Percentiles rank a stretch among this genome's conserved stretches.
These are phyloP conservation scores for Leuciscus idus DNA, from an alignment of 2,113 vertebrate genomes.

Conservation along the genomic window DNA sequence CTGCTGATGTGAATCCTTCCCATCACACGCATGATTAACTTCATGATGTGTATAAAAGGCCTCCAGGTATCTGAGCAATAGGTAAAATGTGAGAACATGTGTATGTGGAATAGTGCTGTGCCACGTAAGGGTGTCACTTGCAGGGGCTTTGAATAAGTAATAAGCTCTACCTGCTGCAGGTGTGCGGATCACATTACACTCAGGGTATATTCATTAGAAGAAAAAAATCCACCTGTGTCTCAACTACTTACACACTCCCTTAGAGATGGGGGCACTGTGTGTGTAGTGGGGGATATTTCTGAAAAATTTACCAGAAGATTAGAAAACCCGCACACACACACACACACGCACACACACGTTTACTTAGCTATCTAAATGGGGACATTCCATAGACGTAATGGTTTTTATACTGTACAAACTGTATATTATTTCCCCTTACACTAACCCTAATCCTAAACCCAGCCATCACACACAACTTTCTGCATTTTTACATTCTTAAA, in stretches of 20 bases:
- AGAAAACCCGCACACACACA: background rate
- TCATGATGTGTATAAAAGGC: constrained; percentile 46
- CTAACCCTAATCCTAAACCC: too few relatives aligned
- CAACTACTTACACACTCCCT: constrained; percentile 53
- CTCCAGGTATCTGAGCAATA: constrained; percentile 58
- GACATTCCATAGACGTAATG: too few relatives aligned
- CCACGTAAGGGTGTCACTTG: constrained; percentile 58
- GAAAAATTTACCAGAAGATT: background rate
- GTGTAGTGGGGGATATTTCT: background rate
- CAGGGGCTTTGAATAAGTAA: constrained; percentile 75
- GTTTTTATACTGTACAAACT: too few relatives aligned
- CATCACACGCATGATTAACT: background rate
- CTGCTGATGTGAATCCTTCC: constrained; percentile 10
- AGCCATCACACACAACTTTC: too few relatives aligned
- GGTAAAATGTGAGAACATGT: constrained; percentile 69
- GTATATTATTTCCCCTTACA: too few relatives aligned
- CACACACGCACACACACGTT: too few relatives aligned
- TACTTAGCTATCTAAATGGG: too few relatives aligned
- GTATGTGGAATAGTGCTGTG: constrained; percentile 44
- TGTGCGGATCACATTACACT: constrained; percentile 72
- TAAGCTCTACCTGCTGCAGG: constrained; percentile 70
- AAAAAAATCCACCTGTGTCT: constrained; percentile 73
- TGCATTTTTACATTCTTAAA: too few relatives aligned
- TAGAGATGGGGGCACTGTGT: constrained; percentile 21
- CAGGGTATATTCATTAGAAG: constrained; percentile 72